Evolutionary conservation across 1,140 invertebrate genomes (phyloP), one percentile per base, ranked within the genome.

Genomic region (Riptortus pedestris): DNA sequence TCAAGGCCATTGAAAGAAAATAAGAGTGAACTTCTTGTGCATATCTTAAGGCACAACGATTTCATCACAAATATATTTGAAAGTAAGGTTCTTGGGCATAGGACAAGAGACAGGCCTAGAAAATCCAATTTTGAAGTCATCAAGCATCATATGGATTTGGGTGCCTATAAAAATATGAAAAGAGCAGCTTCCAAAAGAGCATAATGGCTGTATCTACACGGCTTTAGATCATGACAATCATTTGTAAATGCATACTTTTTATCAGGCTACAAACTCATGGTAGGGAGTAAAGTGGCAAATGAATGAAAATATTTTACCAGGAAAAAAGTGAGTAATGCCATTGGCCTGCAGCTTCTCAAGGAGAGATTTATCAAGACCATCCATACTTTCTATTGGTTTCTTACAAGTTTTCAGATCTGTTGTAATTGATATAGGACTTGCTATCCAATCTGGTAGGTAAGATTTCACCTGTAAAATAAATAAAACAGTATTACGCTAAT

Each of bases 361-460:
- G 0, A 55, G 24, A 2, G 26, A 55, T 24, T 26, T 27, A 18
- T 88, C 81, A 24, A 93, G 74, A 66, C 78, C 76, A 18, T 72
- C 71, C 66, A 86, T 72, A 26, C 82, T 77, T 22, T 84, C 78
- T 9, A 90, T 76, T 62, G 80, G 74, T 33, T 69, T 74, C 33
- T 79, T 77, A 22, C 83, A 75, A 47, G 79, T 80, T 68, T 81
- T 79, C 55, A 93, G 75, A 74, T 90, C 81, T 33, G 80, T 78
- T 16, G 85, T 82, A 55, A 96, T 82, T 24, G 88, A 74, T 65
- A 80, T 81, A 9, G 93, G 91, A 73, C 90, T 80, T 0, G 85
- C 81, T 29, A 96, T 73, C 94, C 94, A 97, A 66, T 86, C 76
- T 22, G 93, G 93, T 51, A 96, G 27, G 12, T 55, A 38, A 38